A percentile compares a stretch with the other conserved stretches of the same genome.
phyloP scores from a whole-genome alignment of 2,797 vertebrate species.

The Hybognathus amarus region DNA sequence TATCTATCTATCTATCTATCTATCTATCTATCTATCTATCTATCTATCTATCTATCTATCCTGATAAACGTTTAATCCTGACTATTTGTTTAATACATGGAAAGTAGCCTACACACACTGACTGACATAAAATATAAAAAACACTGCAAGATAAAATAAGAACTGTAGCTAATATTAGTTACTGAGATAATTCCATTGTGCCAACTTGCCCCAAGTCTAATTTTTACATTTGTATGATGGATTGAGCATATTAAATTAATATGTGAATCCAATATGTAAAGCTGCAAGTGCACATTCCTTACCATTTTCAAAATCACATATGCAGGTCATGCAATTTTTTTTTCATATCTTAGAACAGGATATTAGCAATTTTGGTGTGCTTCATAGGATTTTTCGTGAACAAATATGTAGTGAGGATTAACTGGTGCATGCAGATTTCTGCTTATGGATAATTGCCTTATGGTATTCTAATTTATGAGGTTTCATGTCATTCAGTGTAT shows the following conservation, averaged over 20 bases:
- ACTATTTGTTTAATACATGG: no score
- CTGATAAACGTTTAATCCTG: no score
- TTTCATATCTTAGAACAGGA: neutral
- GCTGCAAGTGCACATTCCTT: neutral
- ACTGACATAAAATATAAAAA: neutral
- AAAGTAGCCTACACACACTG: no score
- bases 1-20: neutral
- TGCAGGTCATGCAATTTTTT: neutral
- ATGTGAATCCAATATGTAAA: neutral
- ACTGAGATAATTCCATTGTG: neutral
- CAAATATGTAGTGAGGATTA: neutral
- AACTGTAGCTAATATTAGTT: neutral
- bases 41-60: neutral
- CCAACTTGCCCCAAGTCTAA: neutral
- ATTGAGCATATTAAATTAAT: neutral
- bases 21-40: no score
- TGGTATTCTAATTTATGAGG: neutral
- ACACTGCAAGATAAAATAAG: neutral
- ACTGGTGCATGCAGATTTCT: neutral
- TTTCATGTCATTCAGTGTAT: neutral
- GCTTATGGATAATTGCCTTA: neutral
- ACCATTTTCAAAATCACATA: neutral
- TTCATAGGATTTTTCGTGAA: neutral
- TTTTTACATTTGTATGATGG: neutral
- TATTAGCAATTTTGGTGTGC: neutral